These are phyloP conservation scores for Brachyrhaphis roseni DNA, from an alignment of 2,797 vertebrate genomes.

Conservation along the genomic window DNA sequence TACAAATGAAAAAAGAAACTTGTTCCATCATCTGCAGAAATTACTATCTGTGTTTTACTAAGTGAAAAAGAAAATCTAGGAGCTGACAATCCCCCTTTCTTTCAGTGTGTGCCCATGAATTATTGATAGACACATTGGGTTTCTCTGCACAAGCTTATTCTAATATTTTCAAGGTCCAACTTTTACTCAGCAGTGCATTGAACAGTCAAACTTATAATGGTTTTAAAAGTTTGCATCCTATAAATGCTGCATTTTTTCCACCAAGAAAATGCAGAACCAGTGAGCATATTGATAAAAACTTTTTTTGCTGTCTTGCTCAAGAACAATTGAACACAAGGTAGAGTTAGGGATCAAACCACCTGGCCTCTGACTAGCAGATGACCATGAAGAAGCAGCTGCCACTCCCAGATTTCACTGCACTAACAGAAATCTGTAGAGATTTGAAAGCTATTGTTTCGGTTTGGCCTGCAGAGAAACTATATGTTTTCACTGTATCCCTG, in stretches of 20 bases:
- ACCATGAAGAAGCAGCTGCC: not conserved
- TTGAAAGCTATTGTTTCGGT: not conserved
- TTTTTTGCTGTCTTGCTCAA: not conserved
- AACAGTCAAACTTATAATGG: conserved; percentile 12
- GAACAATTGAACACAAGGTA: not conserved
- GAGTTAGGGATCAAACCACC: not conserved
- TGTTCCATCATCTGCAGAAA: conserved; percentile 43
- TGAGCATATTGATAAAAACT: not conserved
- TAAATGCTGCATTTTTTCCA: not conserved
- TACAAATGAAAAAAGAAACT: conserved; percentile 21
- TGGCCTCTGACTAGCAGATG: not conserved
- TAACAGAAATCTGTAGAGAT: not conserved
- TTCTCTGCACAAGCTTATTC: conserved; percentile 53
- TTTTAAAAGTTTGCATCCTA: not conserved
- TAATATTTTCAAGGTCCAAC: conserved; percentile 57
- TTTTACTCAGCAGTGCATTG: conserved; percentile 15
- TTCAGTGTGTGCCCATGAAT: conserved; percentile 75
- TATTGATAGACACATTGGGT: conserved; percentile 69
- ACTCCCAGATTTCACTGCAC: not conserved
- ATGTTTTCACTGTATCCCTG: conserved; percentile 53
- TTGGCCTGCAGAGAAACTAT: conserved; percentile 21
- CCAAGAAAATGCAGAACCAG: not conserved
- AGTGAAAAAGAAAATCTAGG: conserved; percentile 49
- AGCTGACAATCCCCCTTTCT: conserved; percentile 77
- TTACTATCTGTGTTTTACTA: conserved; percentile 53